These are phyloP conservation scores for Diabrotica balteata DNA, from an alignment of 2,888 invertebrate species.

Conservation along the genomic window DNA sequence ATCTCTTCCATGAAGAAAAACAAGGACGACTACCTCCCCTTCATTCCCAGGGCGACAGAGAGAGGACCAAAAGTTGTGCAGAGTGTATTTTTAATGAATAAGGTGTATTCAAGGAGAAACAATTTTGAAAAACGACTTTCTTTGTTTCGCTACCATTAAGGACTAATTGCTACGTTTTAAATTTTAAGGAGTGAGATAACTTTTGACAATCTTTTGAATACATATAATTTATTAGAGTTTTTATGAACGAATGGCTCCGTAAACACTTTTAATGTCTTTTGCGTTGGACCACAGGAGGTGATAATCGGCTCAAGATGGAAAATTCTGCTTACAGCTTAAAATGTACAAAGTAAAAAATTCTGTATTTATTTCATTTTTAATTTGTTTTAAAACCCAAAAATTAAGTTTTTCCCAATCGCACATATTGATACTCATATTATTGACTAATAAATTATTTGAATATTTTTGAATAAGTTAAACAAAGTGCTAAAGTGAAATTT, in stretches of 20 bases:
- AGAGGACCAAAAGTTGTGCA: slow-evolving; percentile 37
- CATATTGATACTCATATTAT: too few species aligned
- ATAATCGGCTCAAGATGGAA: slow-evolving; percentile 14
- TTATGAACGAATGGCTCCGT: slow-evolving; percentile 40
- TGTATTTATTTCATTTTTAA: too few species aligned
- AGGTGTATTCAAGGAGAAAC: slow-evolving; percentile 58
- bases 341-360: not conserved
- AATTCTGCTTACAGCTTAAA: not conserved
- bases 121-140: slow-evolving; percentile 62
- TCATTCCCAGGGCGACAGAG: slow-evolving; percentile 26
- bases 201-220: slow-evolving; percentile 59
- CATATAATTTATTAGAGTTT: slow-evolving; percentile 53
- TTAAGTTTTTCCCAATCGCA: too few species aligned
- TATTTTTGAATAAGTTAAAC: too few species aligned
- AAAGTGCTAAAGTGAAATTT: too few species aligned
- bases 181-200: slow-evolving; percentile 57
- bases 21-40: slow-evolving; percentile 35
- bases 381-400: too few species aligned
- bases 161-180: slow-evolving; percentile 61
- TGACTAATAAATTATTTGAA: too few species aligned
- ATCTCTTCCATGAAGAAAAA: slow-evolving; percentile 39
- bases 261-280: slow-evolving; percentile 39
- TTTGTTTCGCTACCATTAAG: slow-evolving; percentile 59
- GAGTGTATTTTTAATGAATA: slow-evolving; percentile 51
- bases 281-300: slow-evolving; percentile 27